Evolutionary conservation across 2,888 invertebrate species (phyloP).

Genomic region (Nomada lathburiana): DNA sequence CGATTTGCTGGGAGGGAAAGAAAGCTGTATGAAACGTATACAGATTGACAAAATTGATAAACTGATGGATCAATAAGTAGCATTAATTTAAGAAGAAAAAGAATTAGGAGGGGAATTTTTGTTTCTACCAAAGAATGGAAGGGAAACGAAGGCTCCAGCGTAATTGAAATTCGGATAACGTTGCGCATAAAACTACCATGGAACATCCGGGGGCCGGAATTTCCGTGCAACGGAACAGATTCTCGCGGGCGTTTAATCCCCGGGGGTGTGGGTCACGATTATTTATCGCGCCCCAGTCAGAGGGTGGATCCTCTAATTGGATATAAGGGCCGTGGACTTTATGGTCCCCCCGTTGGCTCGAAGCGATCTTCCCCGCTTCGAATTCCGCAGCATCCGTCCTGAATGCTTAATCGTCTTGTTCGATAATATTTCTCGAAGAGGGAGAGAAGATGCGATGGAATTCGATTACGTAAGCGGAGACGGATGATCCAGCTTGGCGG

Average conservation of each 20-base stretch:
- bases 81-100: too few species aligned
- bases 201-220: not conserved
- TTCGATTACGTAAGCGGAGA: constrained; percentile 58
- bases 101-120: too few species aligned
- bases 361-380: not conserved
- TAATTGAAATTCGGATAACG: not conserved
- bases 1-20: not conserved
- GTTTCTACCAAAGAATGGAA: not conserved
- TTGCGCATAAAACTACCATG: too few species aligned
- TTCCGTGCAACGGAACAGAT: not conserved
- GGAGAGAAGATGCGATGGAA: constrained; percentile 29
- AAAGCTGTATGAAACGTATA: not conserved
- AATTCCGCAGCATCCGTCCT: not conserved
- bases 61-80: too few species aligned
- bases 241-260: constrained; percentile 27
- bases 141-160: not conserved
- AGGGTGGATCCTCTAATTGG: constrained; percentile 52
- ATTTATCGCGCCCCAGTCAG: constrained; percentile 28
- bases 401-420: not conserved
- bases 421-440: not conserved
- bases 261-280: constrained; percentile 22
- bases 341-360: not conserved
- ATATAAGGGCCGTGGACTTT: constrained; percentile 42
- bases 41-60: too few species aligned
- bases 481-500: constrained; percentile 16